Evolutionary conservation across 1,140 invertebrate genomes (phyloP).

Genomic region (Eriosoma lanigerum): DNA sequence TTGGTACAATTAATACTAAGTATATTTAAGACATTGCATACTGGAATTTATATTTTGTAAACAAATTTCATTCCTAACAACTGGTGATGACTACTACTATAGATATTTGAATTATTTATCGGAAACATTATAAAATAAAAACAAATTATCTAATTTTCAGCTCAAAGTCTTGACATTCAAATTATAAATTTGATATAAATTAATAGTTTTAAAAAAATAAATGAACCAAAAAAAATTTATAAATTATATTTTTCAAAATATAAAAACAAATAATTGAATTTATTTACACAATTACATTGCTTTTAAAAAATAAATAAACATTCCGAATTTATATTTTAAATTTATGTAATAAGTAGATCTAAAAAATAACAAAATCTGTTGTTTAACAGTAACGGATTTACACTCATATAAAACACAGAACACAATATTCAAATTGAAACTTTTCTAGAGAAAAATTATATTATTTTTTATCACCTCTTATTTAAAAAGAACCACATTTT

Average conservation of each 20-base stretch:
- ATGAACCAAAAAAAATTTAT: conserved; percentile 16
- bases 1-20: not conserved
- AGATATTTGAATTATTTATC: not conserved
- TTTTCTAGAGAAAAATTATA: not conserved
- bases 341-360: conserved; percentile 24
- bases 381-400: conserved; percentile 29
- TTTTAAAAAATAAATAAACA: conserved; percentile 40
- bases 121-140: not conserved
- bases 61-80: too few relatives aligned
- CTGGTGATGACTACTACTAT: not conserved
- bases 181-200: not conserved
- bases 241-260: not conserved
- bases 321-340: conserved; percentile 26
- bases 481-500: too few relatives aligned
- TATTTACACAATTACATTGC: conserved; percentile 50
- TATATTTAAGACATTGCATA: too few relatives aligned
- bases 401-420: not conserved
- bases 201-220: not conserved
- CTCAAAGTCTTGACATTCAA: not conserved
- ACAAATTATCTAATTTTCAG: not conserved
- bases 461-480: too few relatives aligned
- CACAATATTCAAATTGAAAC: not conserved
- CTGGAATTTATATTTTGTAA: too few relatives aligned
- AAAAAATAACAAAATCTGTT: conserved; percentile 41
- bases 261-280: conserved; percentile 47